Conservation (phyloP, 1,140 invertebrate species). For the Samia ricini region DNA sequence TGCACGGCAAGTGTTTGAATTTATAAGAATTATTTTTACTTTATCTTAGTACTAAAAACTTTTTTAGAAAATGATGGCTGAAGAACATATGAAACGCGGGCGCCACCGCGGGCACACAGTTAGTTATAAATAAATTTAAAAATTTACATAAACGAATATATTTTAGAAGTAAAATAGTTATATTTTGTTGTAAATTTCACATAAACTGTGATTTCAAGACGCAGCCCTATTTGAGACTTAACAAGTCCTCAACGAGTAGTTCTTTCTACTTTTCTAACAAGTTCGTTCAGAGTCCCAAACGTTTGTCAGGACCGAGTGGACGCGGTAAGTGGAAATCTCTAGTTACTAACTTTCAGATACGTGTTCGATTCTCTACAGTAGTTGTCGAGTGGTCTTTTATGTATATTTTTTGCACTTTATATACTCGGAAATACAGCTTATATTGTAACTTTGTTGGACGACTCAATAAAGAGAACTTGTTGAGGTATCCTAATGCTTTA, state of each 20-base stretch:
- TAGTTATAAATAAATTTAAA: too few species aligned
- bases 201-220: background rate
- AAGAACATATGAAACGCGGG: too few species aligned
- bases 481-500: background rate
- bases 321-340: constrained; percentile 42
- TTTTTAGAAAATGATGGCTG: too few species aligned
- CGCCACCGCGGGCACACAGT: too few species aligned
- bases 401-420: background rate
- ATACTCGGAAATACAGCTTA: constrained; percentile 8
- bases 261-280: constrained; percentile 71
- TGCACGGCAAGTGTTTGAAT: too few species aligned
- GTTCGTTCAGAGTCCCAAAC: constrained; percentile 53
- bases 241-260: constrained; percentile 56
- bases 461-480: background rate
- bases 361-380: constrained; percentile 21
- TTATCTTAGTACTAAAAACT: too few species aligned
- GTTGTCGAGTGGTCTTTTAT: background rate
- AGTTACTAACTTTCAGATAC: constrained; percentile 47
- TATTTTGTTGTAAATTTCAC: background rate
- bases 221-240: constrained; percentile 27
- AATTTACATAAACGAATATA: too few species aligned
- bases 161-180: too few species aligned
- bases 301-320: constrained; percentile 58
- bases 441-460: constrained; percentile 7
- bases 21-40: too few species aligned